Base-by-base conservation (phyloP, 1,140 invertebrate genomes). In the Harpegnathos saltator region DNA sequence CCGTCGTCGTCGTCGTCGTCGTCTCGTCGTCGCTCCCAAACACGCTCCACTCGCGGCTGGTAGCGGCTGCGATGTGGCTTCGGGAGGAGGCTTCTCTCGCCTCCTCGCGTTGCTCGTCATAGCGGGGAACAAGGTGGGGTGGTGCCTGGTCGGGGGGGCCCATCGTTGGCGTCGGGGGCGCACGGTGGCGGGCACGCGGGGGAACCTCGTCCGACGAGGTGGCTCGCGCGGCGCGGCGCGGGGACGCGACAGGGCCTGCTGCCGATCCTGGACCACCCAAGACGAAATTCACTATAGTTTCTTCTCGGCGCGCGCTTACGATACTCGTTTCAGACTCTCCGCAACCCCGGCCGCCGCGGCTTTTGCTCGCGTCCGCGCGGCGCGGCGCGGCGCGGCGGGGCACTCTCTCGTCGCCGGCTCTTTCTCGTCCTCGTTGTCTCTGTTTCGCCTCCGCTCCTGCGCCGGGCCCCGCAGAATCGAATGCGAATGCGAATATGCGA, bases 281-380 rank as follows among this genome's bases (percentile, higher is more conserved):
- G 93, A 91, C 90, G 93, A 94, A 93, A 93, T 92, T 93, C 88
- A 87, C 93, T 94, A 94, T 90, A 94, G 91, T 93, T 75, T 85
- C 85, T 89, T 89, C 90, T 86, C 85, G 72, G 85, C 82, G 80
- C 74, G 85, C 82, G 80, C 85, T 86, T 82, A 85, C 89, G 86
- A 87, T 89, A 78, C 84, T 89, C 86, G 84, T 88, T 88, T 85
- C 72, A 75, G 65, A 83, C 82, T 83, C 84, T 83, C 84, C 65
- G 38, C 69, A 50, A 69, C 50, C 52, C 56, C 22, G 17, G 61
- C 52, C 33, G 61, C 58, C 54, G 38, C 38, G 7, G 38, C 58
- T 72, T 50, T 65, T 72, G 48, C 66, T 82, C 62, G 85, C 66
- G n/a, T n/a, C n/a, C n/a, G n/a, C n/a, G n/a, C n/a, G n/a, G n/a